Evolutionary conservation across 2,888 invertebrate species (phyloP).

Genomic region (Scaptomyza polygonia): DNA sequence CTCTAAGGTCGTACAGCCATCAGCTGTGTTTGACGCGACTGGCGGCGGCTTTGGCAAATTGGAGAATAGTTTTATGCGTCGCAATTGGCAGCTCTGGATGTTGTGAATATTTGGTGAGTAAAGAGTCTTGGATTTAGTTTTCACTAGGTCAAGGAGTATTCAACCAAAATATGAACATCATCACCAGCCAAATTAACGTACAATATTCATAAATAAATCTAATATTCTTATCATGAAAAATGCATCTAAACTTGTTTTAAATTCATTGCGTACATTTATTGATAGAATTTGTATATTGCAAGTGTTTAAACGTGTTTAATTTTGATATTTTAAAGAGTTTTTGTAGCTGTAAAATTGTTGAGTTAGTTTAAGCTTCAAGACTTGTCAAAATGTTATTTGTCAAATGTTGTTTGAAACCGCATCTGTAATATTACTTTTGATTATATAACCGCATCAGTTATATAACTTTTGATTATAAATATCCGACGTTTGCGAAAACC

Average conservation of each 20-base stretch:
- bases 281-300: neutral
- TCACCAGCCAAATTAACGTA: neutral
- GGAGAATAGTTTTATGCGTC: slow-evolving; percentile 39
- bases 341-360: neutral
- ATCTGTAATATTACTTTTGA: neutral
- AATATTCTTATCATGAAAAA: neutral
- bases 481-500: slow-evolving; percentile 20
- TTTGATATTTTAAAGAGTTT: neutral
- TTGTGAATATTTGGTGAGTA: slow-evolving; percentile 36
- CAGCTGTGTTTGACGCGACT: slow-evolving; percentile 45
- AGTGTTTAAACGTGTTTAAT: neutral
- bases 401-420: neutral
- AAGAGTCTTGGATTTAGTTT: slow-evolving; percentile 1
- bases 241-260: neutral
- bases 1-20: slow-evolving; percentile 53
- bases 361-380: neutral
- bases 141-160: slow-evolving; percentile 28
- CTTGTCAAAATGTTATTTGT: too few relatives aligned
- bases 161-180: neutral
- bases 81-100: slow-evolving; percentile 65
- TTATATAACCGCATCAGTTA: too few relatives aligned
- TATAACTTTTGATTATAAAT: slow-evolving; percentile 10
- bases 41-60: slow-evolving; percentile 9
- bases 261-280: neutral
- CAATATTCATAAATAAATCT: neutral